Conservation (phyloP, 2,797 vertebrate genomes). For the Sebastes minor region DNA sequence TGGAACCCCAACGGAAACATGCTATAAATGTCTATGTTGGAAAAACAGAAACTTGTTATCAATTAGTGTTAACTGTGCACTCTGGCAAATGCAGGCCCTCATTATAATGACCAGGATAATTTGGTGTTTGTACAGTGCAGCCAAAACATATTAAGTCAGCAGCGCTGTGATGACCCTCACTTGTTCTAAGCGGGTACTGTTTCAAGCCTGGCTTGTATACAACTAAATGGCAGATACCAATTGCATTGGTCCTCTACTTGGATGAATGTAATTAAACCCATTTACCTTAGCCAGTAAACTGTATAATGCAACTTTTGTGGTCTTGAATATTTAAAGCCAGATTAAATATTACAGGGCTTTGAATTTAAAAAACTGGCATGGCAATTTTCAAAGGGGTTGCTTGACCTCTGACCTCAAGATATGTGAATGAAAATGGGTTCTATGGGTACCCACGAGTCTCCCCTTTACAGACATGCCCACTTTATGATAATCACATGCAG, state of each 20-base stretch:
- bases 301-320: background rate
- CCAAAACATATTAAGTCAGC: conserved; percentile 61
- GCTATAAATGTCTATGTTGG: conserved; percentile 54
- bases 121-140: conserved; percentile 55
- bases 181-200: conserved; percentile 46
- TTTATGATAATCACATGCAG: too few relatives aligned
- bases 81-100: conserved; percentile 62
- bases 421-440: too few relatives aligned
- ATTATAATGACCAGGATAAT: conserved; percentile 70
- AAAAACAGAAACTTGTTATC: conserved; percentile 73
- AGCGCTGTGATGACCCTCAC: conserved; percentile 43
- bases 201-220: conserved; percentile 23
- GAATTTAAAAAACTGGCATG: background rate
- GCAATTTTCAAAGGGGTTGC: too few relatives aligned
- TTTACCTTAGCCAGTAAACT: conserved; percentile 6
- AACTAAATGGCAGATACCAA: conserved; percentile 25
- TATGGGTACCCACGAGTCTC: too few relatives aligned
- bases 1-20: conserved; percentile 38
- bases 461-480: too few relatives aligned
- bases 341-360: conserved; percentile 6
- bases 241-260: conserved; percentile 16
- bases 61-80: conserved; percentile 70
- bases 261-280: conserved; percentile 26
- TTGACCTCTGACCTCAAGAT: too few relatives aligned
- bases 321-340: conserved; percentile 6